Base-by-base conservation (phyloP, 1,140 invertebrate species). In the Copidosoma floridanum region DNA sequence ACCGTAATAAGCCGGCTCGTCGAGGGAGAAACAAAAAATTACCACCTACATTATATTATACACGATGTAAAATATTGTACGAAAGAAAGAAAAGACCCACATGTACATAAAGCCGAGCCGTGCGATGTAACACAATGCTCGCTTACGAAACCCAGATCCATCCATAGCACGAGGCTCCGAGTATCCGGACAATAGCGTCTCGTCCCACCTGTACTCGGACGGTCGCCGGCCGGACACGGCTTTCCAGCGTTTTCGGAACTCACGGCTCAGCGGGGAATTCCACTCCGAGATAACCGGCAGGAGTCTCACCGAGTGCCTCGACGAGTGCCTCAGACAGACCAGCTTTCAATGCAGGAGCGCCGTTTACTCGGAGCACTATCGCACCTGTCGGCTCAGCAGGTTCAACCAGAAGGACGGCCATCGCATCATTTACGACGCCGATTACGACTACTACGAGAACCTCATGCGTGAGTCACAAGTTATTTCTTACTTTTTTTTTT, bases 401-500 rank as follows among this genome's bases (percentile, higher is more conserved):
- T 94, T 89, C 74, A 93, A 92, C 78, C 90, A 92, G 75, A 85
- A 89, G 55, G 91, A 93, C 70, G 91, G 91, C n/a, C 90, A 91
- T 83, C 82, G 91, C 57, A 88, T 94, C 52, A 89, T 94, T 57
- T 93, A 93, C 70, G 92, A 95, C 75, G 88, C 90, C 1, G 91
- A 93, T 75, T 94, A 91, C 76, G 92, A 94, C 80, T 94, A 94
- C 74, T 95, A 94, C 71, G 92, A 95, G 77, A 93, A 92, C 81
- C 82, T 93, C 21, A 91, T 92, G 89, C 88, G 91, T 94, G 83
- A 87, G 90, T 89, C 70, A 16, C n/a, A n/a, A n/a, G n/a, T n/a
- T n/a, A n/a, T n/a, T n/a, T n/a, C n/a, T n/a, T n/a, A n/a, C n/a
- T n/a, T n/a, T n/a, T n/a, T n/a, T n/a, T n/a, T n/a, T n/a, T n/a